Percentiles rank a stretch among this genome's conserved stretches.
These are phyloP conservation scores for Lates japonicus DNA, from an alignment of 2,797 vertebrate genomes.

Conservation along the genomic window DNA sequence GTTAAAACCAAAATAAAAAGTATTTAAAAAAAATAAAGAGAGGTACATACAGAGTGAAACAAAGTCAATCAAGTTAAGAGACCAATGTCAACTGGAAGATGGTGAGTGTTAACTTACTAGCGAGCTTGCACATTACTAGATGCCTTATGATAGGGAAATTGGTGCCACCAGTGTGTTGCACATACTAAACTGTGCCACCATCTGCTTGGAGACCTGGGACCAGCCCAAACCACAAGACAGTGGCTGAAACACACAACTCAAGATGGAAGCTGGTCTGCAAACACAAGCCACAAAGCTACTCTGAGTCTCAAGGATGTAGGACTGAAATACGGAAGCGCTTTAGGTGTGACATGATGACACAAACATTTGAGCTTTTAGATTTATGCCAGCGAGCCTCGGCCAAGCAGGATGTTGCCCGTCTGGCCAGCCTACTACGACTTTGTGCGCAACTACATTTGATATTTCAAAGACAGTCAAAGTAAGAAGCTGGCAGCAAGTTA, in stretches of 20 bases:
- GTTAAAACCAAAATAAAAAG: background rate
- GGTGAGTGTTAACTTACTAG: conserved; percentile 23
- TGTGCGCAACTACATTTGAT: conserved; percentile 62
- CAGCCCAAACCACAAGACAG: conserved; percentile 73
- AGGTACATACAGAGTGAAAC: background rate
- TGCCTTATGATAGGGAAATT: conserved; percentile 68
- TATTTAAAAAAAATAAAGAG: background rate
- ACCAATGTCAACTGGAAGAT: conserved; percentile 17
- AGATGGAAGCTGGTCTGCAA: conserved; percentile 67
- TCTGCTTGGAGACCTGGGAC: conserved; percentile 77
- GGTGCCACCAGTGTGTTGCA: conserved; percentile 62
- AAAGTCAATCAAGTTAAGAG: conserved; percentile 5
- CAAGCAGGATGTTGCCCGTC: conserved; percentile 58
- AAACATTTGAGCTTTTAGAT: conserved; percentile 59
- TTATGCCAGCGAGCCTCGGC: conserved; percentile 48
- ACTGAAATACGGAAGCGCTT: conserved; percentile 64
- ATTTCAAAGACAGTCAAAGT: conserved; percentile 70
- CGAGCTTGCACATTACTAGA: conserved; percentile 54
- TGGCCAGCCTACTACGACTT: conserved; percentile 63
- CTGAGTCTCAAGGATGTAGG: conserved; percentile 50
- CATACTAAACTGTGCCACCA: conserved; percentile 81
- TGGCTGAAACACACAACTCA: conserved; percentile 68
- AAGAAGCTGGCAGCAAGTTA: conserved; percentile 71
- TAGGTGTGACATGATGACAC: conserved; percentile 73
- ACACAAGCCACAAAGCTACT: conserved; percentile 61